These are phyloP conservation scores for Hypsopygia costalis DNA, from an alignment of 2,888 invertebrate species.

Conservation along the genomic window DNA sequence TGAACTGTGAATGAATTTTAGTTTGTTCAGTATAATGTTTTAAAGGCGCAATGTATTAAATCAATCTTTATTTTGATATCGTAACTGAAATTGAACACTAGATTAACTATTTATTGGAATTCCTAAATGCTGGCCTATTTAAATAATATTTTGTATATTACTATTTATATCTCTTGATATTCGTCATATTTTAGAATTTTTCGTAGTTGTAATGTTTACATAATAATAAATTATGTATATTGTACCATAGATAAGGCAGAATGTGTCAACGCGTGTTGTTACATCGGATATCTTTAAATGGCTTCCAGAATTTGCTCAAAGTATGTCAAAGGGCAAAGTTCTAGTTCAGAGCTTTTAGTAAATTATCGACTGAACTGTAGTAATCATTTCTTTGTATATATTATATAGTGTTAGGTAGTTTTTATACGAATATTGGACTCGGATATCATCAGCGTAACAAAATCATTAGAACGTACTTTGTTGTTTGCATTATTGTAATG, in stretches of 20 bases:
- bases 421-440: constrained; percentile 42
- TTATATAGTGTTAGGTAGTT: constrained; percentile 39
- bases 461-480: constrained; percentile 48
- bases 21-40: no score
- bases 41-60: no score
- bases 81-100: background rate
- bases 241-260: background rate
- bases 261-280: background rate
- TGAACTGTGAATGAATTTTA: constrained; percentile 17
- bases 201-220: background rate
- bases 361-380: constrained; percentile 27
- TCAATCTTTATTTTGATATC: no score
- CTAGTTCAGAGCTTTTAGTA: constrained; percentile 26
- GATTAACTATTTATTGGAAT: constrained; percentile 44
- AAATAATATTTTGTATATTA: constrained; percentile 4
- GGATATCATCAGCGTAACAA: constrained; percentile 18
- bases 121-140: constrained; percentile 16
- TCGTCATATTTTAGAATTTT: constrained; percentile 1
- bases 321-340: constrained; percentile 21
- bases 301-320: constrained; percentile 61
- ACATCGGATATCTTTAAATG: constrained; percentile 25
- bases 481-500: constrained; percentile 49
- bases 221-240: constrained; percentile 1
- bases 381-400: constrained; percentile 43
- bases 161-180: constrained; percentile 1